Evolutionary conservation across 2,113 vertebrate species (phyloP).

Genomic region (Ciconia boyciana): DNA sequence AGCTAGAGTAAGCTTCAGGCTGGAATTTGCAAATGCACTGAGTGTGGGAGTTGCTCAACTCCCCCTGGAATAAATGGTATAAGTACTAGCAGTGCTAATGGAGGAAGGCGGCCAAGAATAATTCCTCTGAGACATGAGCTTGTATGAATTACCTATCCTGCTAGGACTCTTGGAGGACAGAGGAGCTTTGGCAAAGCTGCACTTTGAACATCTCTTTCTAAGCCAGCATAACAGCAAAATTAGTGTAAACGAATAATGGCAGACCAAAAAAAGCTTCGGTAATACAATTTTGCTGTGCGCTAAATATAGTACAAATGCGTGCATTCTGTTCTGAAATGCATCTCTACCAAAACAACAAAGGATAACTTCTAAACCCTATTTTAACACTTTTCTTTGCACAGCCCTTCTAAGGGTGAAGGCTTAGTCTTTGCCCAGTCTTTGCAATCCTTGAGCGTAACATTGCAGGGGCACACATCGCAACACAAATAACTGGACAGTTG

Average conservation of each 20-base stretch:
- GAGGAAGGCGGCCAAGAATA: background rate
- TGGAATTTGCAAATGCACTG: background rate
- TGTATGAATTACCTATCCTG: background rate
- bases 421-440: background rate
- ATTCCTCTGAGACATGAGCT: background rate
- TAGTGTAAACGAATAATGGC: background rate
- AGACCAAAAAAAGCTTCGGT: background rate
- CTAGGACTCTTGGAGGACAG: background rate
- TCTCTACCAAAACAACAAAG: background rate
- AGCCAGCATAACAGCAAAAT: background rate
- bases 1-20: background rate
- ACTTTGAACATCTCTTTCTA: background rate
- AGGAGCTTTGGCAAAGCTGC: background rate
- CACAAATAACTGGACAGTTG: background rate
- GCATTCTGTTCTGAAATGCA: background rate
- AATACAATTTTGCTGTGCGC: background rate
- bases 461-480: background rate
- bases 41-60: background rate
- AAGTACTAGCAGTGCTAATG: conserved; percentile 11
- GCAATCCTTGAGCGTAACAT: background rate
- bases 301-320: background rate
- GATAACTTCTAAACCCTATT: background rate
- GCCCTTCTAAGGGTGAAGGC: background rate
- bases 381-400: background rate
- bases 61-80: background rate